phyloP scores from a whole-genome alignment of 92 coral and sea anemone genomes.

The Palythoa grandis region DNA sequence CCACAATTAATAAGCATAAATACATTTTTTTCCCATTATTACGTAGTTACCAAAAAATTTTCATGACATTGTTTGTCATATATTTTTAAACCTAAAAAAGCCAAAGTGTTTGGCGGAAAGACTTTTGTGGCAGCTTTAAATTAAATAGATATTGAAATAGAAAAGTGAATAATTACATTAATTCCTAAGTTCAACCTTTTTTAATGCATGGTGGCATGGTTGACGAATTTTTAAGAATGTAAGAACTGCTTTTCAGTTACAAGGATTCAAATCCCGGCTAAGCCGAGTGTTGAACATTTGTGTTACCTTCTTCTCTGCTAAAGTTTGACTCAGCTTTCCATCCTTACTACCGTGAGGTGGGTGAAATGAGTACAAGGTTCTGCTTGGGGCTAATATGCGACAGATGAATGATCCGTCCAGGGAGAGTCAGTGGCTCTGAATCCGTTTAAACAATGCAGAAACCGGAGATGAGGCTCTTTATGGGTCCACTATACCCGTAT shows the following conservation, averaged over 20 bases:
- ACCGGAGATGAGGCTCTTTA: neutral
- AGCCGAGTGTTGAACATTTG: neutral
- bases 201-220: neutral
- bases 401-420: neutral
- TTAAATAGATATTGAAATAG: too few species aligned
- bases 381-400: neutral
- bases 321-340: neutral
- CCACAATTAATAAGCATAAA: too few species aligned
- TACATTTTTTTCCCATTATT: too few species aligned
- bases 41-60: too few species aligned
- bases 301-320: neutral
- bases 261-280: neutral
- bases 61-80: too few species aligned
- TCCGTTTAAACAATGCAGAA: neutral
- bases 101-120: too few species aligned
- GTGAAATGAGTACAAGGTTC: neutral
- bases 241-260: neutral
- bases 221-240: neutral
- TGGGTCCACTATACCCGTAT: constrained; percentile 1
- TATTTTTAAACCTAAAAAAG: too few species aligned
- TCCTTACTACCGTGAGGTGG: neutral
- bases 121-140: too few species aligned
- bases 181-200: neutral
- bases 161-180: neutral
- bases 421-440: neutral